Conservation (phyloP, 2,888 invertebrate species). For the Leucania comma region DNA sequence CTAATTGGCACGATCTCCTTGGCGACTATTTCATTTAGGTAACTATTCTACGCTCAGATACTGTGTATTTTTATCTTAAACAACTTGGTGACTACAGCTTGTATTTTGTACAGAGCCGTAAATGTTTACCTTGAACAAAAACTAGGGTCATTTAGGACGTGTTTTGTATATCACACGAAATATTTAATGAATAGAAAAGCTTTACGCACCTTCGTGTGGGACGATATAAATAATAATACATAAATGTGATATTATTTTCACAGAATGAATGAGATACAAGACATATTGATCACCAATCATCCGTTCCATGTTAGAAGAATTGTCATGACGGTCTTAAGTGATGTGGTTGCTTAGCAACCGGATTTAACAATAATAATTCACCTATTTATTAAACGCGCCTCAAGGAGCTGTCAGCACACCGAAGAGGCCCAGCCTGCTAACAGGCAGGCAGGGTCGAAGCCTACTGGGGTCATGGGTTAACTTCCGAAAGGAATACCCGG, state of each 20-base stretch:
- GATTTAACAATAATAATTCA: constrained; percentile 1
- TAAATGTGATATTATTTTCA: constrained; percentile 26
- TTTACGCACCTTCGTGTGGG: constrained; percentile 10
- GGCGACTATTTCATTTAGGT: constrained; percentile 38
- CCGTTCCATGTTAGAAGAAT: constrained; percentile 25
- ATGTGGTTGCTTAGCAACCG: constrained; percentile 28
- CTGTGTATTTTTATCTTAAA: constrained; percentile 28
- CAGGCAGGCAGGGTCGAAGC: too few relatives aligned
- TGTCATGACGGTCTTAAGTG: constrained; percentile 6
- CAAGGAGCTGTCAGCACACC: too few relatives aligned
- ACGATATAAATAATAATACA: constrained; percentile 21
- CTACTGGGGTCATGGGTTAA: too few relatives aligned
- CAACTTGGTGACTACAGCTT: background rate
- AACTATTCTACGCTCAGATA: constrained; percentile 17
- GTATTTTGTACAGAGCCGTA: constrained; percentile 1
- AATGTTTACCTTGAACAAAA: constrained; percentile 2
- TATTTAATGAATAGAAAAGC: constrained; percentile 35
- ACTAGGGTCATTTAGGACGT: background rate
- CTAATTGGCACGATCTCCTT: constrained; percentile 56
- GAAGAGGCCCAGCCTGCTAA: too few relatives aligned
- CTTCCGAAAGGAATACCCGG: too few relatives aligned
- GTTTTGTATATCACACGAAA: constrained; percentile 9
- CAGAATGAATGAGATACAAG: constrained; percentile 28
- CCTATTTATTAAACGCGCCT: too few relatives aligned
- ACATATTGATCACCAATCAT: constrained; percentile 21